Base-by-base conservation (phyloP, 2,888 invertebrate genomes). In the Cheilosia urbana region DNA sequence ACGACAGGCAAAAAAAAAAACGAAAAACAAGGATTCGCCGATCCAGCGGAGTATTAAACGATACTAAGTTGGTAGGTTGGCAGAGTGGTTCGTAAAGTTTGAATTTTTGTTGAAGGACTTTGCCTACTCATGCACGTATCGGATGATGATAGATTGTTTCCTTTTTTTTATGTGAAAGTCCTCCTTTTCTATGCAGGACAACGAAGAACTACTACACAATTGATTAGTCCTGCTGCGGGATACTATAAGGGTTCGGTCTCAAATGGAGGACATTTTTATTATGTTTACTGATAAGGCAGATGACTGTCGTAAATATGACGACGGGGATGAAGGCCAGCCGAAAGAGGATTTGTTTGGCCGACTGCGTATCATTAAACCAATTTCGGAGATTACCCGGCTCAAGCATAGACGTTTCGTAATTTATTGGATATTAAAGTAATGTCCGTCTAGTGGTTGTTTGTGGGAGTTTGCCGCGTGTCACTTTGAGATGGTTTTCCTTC, bases 91-190 rank as follows among this genome's bases (percentile, higher is more conserved):
- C 49, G 72, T 27, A 66, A 68, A 68, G 72, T 62, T 83, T 66
- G 78, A 78, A 34, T 66, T 77, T 75, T 82, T 30, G 34, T 65
- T 77, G 40, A 60, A 83, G 78, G 78, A 78, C 79, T 83, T 83
- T 79, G 83, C 79, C 83, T 83, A 83, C 83, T 83, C 83, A 79
- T 83, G 79, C 83, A 83, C 83, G 83, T 83, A 60, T 73, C 37
- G 57, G 79, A 79, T 83, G 72, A 83, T 83, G 83, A 83, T 83
- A 79, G 83, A 83, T 83, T 83, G 82, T 82, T 78, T 82, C 75
- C 72, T 78, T 65, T 78, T 68, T 72, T 78, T 57, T 78, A 49
- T 62, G 66, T 21, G 49, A 40, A 55, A 72, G 49, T 83, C 49
- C 42, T 47, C 37, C 53, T 57, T 69, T 72, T 57, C 73, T 69